Conservation (phyloP, 2,113 vertebrate genomes). For the Pseudorhombus dupliciocellatus region DNA sequence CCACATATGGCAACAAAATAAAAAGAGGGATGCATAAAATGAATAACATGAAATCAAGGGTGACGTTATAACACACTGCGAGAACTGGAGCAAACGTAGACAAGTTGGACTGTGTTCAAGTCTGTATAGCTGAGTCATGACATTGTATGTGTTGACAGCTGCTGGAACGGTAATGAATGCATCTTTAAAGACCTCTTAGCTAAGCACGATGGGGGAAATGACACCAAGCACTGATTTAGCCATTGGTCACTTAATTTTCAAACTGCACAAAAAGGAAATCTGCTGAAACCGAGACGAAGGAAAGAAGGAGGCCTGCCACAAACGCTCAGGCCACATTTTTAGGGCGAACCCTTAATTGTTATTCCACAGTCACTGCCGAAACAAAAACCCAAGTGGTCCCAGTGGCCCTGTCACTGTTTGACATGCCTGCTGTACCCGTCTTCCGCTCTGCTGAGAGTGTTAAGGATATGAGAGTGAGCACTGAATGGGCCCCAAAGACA, state of each 20-base stretch:
- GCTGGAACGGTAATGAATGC: constrained; percentile 65
- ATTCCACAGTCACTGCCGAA: constrained; percentile 62
- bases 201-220: constrained; percentile 29
- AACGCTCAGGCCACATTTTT: constrained; percentile 39
- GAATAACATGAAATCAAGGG: constrained; percentile 40
- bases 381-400: constrained; percentile 65
- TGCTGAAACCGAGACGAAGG: constrained; percentile 25
- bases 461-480: constrained; percentile 71
- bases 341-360: constrained; percentile 35
- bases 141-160: constrained; percentile 55
- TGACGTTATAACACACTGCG: neutral
- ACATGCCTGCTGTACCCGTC: constrained; percentile 73
- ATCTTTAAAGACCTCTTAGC: constrained; percentile 44
- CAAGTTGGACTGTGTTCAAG: constrained; percentile 38
- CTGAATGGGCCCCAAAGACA: constrained; percentile 43
- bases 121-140: constrained; percentile 60
- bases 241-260: constrained; percentile 33
- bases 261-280: constrained; percentile 16
- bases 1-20: constrained; percentile 41
- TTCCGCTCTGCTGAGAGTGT: constrained; percentile 73
- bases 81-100: constrained; percentile 6
- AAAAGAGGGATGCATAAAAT: constrained; percentile 21
- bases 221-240: constrained; percentile 44
- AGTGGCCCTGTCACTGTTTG: constrained; percentile 67
- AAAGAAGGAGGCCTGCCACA: constrained; percentile 15